These are phyloP conservation scores for Griposia aprilina DNA, from an alignment of 2,888 invertebrate genomes.

Conservation along the genomic window DNA sequence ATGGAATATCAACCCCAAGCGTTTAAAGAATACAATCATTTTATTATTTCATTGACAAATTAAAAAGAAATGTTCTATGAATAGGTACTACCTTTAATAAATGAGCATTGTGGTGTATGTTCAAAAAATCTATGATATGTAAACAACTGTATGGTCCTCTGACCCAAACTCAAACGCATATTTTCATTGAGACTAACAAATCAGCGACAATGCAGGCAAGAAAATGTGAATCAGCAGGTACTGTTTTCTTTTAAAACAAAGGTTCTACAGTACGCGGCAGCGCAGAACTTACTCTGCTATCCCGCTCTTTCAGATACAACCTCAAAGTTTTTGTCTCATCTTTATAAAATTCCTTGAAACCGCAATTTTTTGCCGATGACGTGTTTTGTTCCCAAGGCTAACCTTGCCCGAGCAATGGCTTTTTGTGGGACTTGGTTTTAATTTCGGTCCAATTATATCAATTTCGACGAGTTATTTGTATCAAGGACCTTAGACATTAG, in stretches of 20 bases:
- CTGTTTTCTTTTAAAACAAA: constrained; percentile 40
- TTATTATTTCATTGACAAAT: background rate
- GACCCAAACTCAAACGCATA: background rate
- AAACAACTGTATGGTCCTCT: too few species aligned
- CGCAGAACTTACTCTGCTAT: constrained; percentile 19
- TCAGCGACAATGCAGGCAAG: background rate
- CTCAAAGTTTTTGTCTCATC: constrained; percentile 34
- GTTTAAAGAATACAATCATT: background rate
- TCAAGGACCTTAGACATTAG: background rate
- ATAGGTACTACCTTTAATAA: background rate
- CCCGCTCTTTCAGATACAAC: constrained; percentile 20
- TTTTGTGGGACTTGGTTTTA: background rate
- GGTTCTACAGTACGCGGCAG: constrained; percentile 1
- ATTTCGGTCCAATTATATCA: background rate
- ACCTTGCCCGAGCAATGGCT: constrained; percentile 3
- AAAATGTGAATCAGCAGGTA: constrained; percentile 1
- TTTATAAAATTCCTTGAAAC: constrained; percentile 47
- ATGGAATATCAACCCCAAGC: background rate
- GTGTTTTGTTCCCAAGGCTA: constrained; percentile 32
- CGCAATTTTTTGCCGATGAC: constrained; percentile 18
- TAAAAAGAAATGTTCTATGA: background rate
- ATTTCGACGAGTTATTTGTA: background rate
- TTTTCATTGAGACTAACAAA: constrained; percentile 22
- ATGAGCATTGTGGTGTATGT: background rate
- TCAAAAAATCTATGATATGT: too few species aligned